Evolutionary conservation across 1,140 invertebrate species (phyloP).

Genomic region (Brachionus rubens): DNA sequence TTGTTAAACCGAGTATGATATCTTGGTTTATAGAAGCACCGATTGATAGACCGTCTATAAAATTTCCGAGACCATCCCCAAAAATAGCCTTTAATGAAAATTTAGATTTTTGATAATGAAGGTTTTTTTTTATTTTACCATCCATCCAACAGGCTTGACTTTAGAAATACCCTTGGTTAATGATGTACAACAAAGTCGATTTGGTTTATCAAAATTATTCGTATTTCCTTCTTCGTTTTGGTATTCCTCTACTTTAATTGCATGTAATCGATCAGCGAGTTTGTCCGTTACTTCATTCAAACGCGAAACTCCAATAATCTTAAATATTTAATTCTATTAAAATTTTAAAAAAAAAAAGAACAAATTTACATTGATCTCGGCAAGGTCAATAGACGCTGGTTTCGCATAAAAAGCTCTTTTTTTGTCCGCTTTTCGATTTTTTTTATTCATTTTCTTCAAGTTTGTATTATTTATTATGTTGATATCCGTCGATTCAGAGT

Average conservation of each 20-base stretch:
- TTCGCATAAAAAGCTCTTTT: too few relatives aligned
- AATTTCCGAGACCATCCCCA: constrained; percentile 71
- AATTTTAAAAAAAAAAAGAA: background rate
- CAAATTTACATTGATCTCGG: background rate
- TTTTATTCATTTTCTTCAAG: background rate
- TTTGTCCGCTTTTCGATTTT: background rate
- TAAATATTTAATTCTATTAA: background rate
- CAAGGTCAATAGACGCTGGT: too few relatives aligned
- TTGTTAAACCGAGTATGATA: constrained; percentile 66
- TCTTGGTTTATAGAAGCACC: constrained; percentile 69
- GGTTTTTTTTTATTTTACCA: constrained; percentile 57
- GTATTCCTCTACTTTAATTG: background rate
- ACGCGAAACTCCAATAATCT: background rate
- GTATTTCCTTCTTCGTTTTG: background rate
- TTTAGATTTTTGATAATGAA: background rate
- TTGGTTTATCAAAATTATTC: background rate
- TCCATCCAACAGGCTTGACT: constrained; percentile 70
- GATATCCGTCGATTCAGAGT: too few relatives aligned
- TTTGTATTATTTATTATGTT: too few relatives aligned
- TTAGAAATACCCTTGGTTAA: constrained; percentile 47
- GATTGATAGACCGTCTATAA: constrained; percentile 71
- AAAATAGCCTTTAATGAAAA: constrained; percentile 61
- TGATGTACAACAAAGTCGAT: constrained; percentile 38
- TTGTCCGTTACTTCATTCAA: constrained; percentile 24
- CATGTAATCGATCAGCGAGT: constrained; percentile 1